Conservation (phyloP, 2,113 vertebrate species). For the Mormoops blainvillei region DNA sequence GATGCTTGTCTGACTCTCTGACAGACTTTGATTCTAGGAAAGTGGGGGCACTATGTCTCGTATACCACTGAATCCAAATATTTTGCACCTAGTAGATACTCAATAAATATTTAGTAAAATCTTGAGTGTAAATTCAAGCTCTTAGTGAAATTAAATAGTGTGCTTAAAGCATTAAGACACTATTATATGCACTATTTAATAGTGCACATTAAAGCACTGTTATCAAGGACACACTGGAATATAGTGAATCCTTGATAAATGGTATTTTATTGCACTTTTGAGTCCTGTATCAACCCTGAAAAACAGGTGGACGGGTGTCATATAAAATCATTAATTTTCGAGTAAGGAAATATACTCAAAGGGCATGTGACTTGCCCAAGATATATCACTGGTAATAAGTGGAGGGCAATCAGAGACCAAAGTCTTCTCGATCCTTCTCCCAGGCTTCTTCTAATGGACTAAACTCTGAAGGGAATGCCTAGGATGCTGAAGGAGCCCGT, state of each 20-base stretch:
- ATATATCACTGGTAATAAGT: background rate
- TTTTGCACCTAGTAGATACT: background rate
- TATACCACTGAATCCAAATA: background rate
- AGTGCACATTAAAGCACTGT: no score
- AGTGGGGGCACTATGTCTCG: background rate
- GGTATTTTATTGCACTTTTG: background rate
- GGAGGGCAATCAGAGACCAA: background rate
- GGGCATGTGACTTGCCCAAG: background rate
- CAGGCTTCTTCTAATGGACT: background rate
- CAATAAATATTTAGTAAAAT: background rate
- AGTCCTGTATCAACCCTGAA: background rate
- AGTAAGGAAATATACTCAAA: background rate
- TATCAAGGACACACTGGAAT: no score
- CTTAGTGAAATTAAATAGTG: background rate
- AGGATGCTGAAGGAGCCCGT: fast-evolving
- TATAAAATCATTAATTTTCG: background rate
- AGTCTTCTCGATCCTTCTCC: background rate
- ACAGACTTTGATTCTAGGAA: background rate
- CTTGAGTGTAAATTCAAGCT: background rate
- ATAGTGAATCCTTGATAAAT: background rate
- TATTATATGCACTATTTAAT: no score
- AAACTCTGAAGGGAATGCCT: background rate
- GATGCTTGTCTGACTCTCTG: background rate
- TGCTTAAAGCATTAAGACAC: background rate
- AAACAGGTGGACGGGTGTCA: background rate